Evolutionary conservation across 2,888 invertebrate species (phyloP).

Genomic region (Tachina fera): DNA sequence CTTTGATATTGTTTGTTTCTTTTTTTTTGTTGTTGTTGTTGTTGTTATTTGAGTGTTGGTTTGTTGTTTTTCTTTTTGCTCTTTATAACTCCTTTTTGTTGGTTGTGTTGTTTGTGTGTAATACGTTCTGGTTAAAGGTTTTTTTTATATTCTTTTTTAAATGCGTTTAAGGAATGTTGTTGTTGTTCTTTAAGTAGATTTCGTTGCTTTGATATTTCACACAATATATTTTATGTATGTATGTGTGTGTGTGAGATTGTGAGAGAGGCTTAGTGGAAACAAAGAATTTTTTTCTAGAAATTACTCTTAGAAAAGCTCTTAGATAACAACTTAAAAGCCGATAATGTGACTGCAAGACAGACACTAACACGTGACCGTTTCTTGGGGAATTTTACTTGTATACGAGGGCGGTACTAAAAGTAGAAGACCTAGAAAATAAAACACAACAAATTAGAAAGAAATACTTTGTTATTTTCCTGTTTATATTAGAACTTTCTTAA

Average conservation of each 20-base stretch:
- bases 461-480: too few relatives aligned
- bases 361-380: too few relatives aligned
- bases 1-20: constrained; percentile 36
- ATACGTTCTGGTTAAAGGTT: background rate
- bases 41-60: constrained; percentile 12
- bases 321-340: too few relatives aligned
- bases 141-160: background rate
- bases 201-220: constrained; percentile 6
- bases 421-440: too few relatives aligned
- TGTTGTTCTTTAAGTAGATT: constrained; percentile 7
- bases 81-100: background rate
- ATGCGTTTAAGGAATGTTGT: constrained; percentile 20
- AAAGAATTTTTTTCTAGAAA: background rate
- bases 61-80: constrained; percentile 4
- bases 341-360: too few relatives aligned
- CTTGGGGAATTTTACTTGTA: too few relatives aligned
- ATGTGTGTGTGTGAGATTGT: background rate
- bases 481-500: too few relatives aligned
- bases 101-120: background rate
- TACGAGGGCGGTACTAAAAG: too few relatives aligned
- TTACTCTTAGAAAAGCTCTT: too few relatives aligned
- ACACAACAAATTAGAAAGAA: too few relatives aligned
- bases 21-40: background rate
- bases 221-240: background rate
- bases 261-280: background rate